Percentiles rank a stretch among this genome's conserved stretches.
These are phyloP conservation scores for Misgurnus anguillicaudatus DNA, from an alignment of 2,113 vertebrate genomes.

Conservation along the genomic window DNA sequence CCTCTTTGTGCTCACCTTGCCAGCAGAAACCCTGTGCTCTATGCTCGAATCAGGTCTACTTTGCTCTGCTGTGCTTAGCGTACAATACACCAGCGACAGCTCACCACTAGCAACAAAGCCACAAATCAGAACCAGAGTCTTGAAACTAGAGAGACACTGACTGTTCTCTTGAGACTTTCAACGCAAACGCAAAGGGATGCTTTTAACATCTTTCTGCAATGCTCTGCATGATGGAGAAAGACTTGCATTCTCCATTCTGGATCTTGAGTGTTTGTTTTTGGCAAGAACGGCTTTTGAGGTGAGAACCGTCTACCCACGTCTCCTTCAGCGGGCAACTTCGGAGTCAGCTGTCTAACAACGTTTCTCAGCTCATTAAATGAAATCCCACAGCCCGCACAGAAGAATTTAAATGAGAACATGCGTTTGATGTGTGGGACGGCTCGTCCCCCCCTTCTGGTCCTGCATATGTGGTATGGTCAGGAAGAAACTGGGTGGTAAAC, in stretches of 20 bases:
- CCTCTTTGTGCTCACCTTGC: conserved; percentile 56
- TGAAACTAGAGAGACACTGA: conserved; percentile 31
- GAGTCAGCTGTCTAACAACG: conserved; percentile 74
- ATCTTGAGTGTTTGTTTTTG: conserved; percentile 34
- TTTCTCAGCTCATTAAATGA: conserved; percentile 76
- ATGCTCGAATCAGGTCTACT: neutral
- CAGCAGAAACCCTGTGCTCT: conserved; percentile 42
- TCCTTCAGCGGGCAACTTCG: conserved; percentile 32
- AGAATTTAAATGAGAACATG: conserved; percentile 75
- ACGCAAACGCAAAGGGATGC: conserved; percentile 31
- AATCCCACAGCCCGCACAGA: conserved; percentile 67
- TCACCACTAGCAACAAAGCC: neutral
- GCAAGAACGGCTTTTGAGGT: conserved; percentile 51
- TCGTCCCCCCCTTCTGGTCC: conserved; percentile 51
- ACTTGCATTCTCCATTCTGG: conserved; percentile 43
- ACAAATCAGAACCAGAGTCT: conserved; percentile 40
- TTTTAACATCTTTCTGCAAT: conserved; percentile 25
- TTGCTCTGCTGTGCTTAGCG: conserved; percentile 6
- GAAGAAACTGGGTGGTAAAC: conserved; percentile 76
- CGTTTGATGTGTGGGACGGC: conserved; percentile 61
- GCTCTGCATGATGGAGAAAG: conserved; percentile 9
- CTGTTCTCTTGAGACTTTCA: conserved; percentile 39
- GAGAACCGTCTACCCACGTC: conserved; percentile 56
- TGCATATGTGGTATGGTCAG: conserved; percentile 47
- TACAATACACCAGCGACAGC: neutral